Evolutionary conservation across 2,113 vertebrate species (phyloP), one percentile per base, ranked within the genome.

Genomic region (Xerus inauris): DNA sequence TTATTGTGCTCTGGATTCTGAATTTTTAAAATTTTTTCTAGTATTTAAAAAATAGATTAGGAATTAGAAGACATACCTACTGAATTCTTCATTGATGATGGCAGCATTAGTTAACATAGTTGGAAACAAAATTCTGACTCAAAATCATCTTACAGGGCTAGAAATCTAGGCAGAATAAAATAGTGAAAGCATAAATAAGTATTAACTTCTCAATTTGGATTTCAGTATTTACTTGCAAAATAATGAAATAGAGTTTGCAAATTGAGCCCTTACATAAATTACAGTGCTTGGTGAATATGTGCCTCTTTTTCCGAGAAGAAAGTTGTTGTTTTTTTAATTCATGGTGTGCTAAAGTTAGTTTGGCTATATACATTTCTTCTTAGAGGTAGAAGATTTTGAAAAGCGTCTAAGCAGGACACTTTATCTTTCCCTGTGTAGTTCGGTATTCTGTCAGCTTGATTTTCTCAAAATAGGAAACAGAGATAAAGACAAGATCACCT

Each of bases 71-170:
- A 72, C 17, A 57, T 54, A 14, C 13, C 11, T n/a, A 76, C 26
- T 67, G 28, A 87, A 87, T 69, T 84, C 64, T 69, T 57, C 80
- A 62, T 65, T 30, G 28, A 79, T 79, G n/a, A 65, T 38, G 5
- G 17, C 67, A 69, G 1, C 8, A 14, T 80, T 57, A 71, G 22
- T 49, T 92, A 89, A 65, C 42, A 54, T 19, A 49, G 13, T 13
- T 89, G 19, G 73, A 93, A 65, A 89, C 45, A 89, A 95, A 94
- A 88, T 80, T 87, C 64, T 71, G 57, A 85, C 38, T 87, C 75
- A 76, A 82, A 95, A 77, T 81, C 28, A 85, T 91, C 38, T 72
- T 40, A 59, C 71, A 76, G 22, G 28, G 35, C 16, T 84, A 75
- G 65, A 88, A 87, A 65, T 16, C 38, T 80, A 38, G 30, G 3